A percentile compares a stretch with the other conserved stretches of the same genome.
These are phyloP conservation scores for Tyto alba DNA, from an alignment of 2,113 vertebrate genomes.

Conservation along the genomic window DNA sequence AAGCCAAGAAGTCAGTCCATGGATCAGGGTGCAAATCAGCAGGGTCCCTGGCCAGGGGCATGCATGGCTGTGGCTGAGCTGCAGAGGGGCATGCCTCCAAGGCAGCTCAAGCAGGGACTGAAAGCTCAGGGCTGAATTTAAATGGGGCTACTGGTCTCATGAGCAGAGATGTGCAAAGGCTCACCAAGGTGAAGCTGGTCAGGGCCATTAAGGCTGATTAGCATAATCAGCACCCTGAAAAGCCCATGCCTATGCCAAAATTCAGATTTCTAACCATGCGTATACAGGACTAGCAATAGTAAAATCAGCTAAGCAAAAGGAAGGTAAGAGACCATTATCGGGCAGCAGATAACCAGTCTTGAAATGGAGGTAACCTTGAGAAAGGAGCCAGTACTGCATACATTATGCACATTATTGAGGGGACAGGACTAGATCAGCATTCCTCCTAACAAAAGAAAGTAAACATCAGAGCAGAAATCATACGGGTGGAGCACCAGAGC, in stretches of 20 bases:
- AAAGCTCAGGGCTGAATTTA: background rate
- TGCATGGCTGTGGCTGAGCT: background rate
- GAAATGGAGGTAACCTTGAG: background rate
- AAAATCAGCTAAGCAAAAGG: background rate
- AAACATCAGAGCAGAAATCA: background rate
- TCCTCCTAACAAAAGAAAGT: background rate
- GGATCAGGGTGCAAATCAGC: background rate
- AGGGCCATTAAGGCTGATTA: background rate
- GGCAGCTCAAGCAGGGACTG: too few relatives aligned
- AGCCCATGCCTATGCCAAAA: background rate
- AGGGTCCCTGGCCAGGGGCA: background rate
- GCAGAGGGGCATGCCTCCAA: too few relatives aligned
- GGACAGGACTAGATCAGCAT: background rate
- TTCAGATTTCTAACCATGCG: background rate
- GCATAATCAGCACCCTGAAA: background rate
- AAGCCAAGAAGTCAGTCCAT: background rate
- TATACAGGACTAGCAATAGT: background rate
- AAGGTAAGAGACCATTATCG: background rate
- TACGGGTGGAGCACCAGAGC: background rate
- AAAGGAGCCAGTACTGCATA: background rate
- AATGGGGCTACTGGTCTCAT: background rate
- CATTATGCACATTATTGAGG: background rate
- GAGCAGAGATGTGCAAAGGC: background rate
- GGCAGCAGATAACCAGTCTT: background rate
- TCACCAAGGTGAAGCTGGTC: background rate